A percentile compares a stretch with the other conserved stretches of the same genome.
Evolutionary conservation across 2,113 vertebrate species (phyloP).

Genomic region (Eira barbara): DNA sequence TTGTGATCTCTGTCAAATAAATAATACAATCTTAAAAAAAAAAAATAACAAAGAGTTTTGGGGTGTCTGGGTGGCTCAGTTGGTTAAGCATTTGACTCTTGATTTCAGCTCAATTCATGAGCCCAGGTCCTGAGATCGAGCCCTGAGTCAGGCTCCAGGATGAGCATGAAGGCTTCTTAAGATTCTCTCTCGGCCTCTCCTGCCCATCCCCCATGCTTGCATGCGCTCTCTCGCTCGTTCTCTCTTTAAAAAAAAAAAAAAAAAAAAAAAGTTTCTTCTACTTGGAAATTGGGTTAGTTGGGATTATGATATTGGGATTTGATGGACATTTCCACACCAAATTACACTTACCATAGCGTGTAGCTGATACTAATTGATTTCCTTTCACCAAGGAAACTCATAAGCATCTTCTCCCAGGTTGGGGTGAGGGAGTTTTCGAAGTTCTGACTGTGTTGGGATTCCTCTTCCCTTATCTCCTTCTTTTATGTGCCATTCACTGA

Average conservation of each 20-base stretch:
- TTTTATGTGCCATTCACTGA: background rate
- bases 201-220: no score
- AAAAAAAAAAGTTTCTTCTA: background rate
- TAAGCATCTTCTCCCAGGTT: background rate
- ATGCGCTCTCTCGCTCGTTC: background rate
- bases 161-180: background rate
- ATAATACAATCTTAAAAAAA: no score
- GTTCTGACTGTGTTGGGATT: background rate
- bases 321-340: background rate
- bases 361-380: background rate
- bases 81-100: background rate
- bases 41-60: background rate
- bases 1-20: no score
- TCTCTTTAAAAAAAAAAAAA: background rate
- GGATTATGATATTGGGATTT: background rate
- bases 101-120: background rate
- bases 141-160: background rate
- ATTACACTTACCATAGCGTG: background rate
- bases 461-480: background rate
- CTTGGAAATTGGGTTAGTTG: background rate
- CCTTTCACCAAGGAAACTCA: background rate
- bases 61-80: background rate
- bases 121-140: background rate
- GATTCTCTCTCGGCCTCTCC: background rate
- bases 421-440: background rate